phyloP scores from a whole-genome alignment of 2,888 invertebrate species.

The Stratiomys singularior region DNA sequence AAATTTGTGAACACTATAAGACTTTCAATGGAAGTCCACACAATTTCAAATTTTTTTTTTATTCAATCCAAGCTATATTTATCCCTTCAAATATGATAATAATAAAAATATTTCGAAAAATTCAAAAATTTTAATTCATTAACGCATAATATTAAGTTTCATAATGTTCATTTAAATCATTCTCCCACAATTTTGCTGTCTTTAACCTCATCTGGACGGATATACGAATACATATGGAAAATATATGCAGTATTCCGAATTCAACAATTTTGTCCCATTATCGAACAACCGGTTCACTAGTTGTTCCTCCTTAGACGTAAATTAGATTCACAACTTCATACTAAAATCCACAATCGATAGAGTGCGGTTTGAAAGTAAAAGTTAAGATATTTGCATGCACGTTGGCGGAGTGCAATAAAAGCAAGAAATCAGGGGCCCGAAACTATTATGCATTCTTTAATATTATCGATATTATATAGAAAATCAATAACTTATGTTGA shows the following conservation, averaged over 20 bases:
- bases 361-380: conserved; percentile 20
- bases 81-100: too few relatives aligned
- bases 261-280: neutral
- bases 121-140: too few relatives aligned
- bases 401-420: neutral
- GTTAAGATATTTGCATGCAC: neutral
- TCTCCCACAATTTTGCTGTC: neutral
- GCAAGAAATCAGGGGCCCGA: neutral
- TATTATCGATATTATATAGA: too few relatives aligned
- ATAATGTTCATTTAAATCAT: neutral
- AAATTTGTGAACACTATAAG: too few relatives aligned
- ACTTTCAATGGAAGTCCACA: too few relatives aligned
- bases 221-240: neutral
- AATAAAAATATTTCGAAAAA: too few relatives aligned
- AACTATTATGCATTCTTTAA: neutral
- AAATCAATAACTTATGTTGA: too few relatives aligned
- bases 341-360: neutral
- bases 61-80: too few relatives aligned
- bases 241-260: conserved; percentile 9
- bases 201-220: neutral
- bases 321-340: neutral
- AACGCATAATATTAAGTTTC: neutral
- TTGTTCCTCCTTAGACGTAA: neutral
- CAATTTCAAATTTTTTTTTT: too few relatives aligned
- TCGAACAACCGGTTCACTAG: conserved; percentile 11